Base-by-base conservation (phyloP, 2,888 invertebrate species). In the Chrysolina haemoptera region DNA sequence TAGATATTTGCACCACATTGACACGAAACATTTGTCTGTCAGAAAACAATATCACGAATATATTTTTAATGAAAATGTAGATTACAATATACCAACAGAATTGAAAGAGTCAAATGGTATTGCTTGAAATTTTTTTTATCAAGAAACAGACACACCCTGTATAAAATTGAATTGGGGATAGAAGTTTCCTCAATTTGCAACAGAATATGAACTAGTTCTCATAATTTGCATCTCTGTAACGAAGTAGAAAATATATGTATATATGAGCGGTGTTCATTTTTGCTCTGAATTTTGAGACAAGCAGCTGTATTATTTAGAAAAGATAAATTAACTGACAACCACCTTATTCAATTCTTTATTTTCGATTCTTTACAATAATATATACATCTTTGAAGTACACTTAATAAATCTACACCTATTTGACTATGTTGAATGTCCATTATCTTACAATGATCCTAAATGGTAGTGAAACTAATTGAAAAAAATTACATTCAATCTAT, bases 301-400 rank as follows among this genome's bases (percentile, higher is more conserved):
- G 43, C 16, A 63, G 4, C 48, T 16, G 16, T 50, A 16, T 50
- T 10, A 66, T 46, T 48, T n/a, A 48, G 2, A 66, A 22, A 18
- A 53, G 27, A 70, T 68, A 73, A 27, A 67, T 70, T n/a, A 43
- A 62, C 69, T 59, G 27, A 62, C 67, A 73, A 67, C 53, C 65
- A 20, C 55, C 71, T 70, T 68, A 50, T 35, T 73, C 48, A 70
- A 71, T 50, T 70, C 70, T 77, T 77, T 77, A 77, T 76, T 77
- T 71, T 41, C 62, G 67, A 67, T 75, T 59, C 68, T 71, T 77
- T 75, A 77, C 77, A 77, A 53, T 65, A 18, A 41, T 75, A 75
- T 77, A 64, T 75, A 77, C 73, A 77, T 41, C 41, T 73, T 40
- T 22, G 10, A 50, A 53, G 48, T 64, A 75, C 53, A 72, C 53